These are phyloP conservation scores for Daktulosphaira vitifoliae DNA, from an alignment of 1,140 invertebrate genomes.

Conservation along the genomic window DNA sequence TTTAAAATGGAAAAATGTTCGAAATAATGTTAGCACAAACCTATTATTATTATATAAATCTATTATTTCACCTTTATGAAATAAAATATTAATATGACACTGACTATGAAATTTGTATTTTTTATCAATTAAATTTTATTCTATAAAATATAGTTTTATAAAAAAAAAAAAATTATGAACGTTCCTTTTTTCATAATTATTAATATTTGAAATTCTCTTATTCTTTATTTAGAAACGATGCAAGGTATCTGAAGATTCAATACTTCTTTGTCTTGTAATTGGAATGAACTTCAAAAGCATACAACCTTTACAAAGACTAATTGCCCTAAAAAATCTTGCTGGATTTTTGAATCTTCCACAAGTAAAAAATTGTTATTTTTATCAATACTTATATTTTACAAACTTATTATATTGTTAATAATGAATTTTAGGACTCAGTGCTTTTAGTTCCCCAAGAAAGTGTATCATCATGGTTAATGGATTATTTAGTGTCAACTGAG, in stretches of 20 bases:
- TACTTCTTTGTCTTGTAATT: constrained; percentile 46
- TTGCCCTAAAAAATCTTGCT: constrained; percentile 49
- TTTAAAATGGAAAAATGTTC: constrained; percentile 29
- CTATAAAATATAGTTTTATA: too few relatives aligned
- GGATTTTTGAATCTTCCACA: constrained; percentile 48
- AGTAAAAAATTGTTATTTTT: constrained; percentile 43
- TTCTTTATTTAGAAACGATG: constrained; percentile 44
- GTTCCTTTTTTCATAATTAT: not conserved
- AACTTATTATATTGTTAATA: not conserved
- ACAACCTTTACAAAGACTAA: constrained; percentile 46
- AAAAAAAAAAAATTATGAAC: too few relatives aligned
- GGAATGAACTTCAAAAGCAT: constrained; percentile 47
- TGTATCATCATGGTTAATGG: constrained; percentile 33
- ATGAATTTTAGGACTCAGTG: constrained; percentile 17
- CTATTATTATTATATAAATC: too few relatives aligned
- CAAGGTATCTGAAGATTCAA: constrained; percentile 43
- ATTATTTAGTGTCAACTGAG: constrained; percentile 36
- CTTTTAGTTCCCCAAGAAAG: constrained; percentile 27
- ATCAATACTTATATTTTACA: constrained; percentile 21
- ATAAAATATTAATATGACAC: too few relatives aligned
- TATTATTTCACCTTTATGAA: too few relatives aligned
- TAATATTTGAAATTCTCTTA: not conserved
- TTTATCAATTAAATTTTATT: too few relatives aligned
- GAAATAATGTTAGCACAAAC: constrained; percentile 30
- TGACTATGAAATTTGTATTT: too few relatives aligned